phyloP scores from a whole-genome alignment of 2,888 invertebrate genomes.

The Cancer borealis region DNA sequence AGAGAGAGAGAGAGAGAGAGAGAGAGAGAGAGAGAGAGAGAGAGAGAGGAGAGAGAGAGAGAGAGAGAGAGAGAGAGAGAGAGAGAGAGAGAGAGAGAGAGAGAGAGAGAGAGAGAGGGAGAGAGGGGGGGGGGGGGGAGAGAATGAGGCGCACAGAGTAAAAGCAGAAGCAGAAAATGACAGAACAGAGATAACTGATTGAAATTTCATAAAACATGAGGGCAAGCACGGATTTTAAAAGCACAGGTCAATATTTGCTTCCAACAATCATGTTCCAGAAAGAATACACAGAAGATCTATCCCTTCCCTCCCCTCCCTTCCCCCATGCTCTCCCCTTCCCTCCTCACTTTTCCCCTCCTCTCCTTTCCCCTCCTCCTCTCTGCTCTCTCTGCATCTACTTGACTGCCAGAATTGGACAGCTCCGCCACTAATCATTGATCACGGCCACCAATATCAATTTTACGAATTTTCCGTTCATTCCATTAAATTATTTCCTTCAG shows the following conservation, averaged over 20 bases:
- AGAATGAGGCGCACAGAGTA: neutral
- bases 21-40: too few species aligned
- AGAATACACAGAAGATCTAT: neutral
- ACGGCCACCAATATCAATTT: too few species aligned
- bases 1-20: neutral
- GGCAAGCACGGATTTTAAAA: neutral
- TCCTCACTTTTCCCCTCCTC: neutral
- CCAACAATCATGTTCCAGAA: neutral
- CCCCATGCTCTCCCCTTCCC: neutral
- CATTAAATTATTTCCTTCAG: neutral
- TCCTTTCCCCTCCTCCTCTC: neutral
- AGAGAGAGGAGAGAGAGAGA: neutral
- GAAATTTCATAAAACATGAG: conserved; percentile 33
- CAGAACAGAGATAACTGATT: conserved; percentile 2
- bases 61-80: neutral
- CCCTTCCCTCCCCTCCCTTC: neutral
- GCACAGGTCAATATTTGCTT: conserved; percentile 15
- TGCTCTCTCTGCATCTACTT: neutral
- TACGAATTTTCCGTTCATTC: too few species aligned
- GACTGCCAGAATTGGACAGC: neutral
- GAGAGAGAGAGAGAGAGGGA: neutral
- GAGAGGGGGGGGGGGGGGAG: neutral
- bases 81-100: neutral
- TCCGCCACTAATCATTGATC: neutral
- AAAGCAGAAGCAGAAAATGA: neutral